Evolutionary conservation across 2,888 invertebrate species (phyloP), one percentile per base, ranked within the genome.

Genomic region (Tipula helvola): DNA sequence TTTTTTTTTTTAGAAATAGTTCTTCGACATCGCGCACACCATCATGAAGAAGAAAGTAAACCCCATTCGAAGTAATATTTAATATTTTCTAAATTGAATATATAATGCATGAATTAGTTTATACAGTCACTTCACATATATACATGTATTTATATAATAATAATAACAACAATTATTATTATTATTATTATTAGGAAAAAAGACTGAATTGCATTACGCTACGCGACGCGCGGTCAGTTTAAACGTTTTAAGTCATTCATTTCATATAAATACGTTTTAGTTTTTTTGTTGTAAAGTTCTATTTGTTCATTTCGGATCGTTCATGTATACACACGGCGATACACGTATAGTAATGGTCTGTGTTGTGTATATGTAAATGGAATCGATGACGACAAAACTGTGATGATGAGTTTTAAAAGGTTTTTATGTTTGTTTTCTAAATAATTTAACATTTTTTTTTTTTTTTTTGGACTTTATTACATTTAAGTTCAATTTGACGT

Each of bases 11-110:
- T 28, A 71, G 10, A 71, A 71, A 28, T 28, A 71, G 71, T 71
- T 71, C 71, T 28, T 71, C 71, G 71, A 71, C 71, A 71, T 71
- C 71, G 52, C 52, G 71, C 71, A 28, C 28, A 28, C 28, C 28
- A 71, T 28, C 28, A 71, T 28, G 71, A 71, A 71, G 71, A 71
- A 71, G 71, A 71, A 71, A 71, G 71, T 71, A 71, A 71, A 71
- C 71, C 28, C 28, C 71, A 28, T 28, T 71, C 12, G 71, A 71
- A 71, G 71, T 4, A 52, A 71, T 28, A 28, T 28, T 28, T 28
- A 57, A 71, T 71, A 71, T 71, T 71, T 71, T 71, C 71, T 71
- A 71, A 71, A 71, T 71, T 71, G 71, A 71, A 71, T 71, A 71
- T 71, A 71, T 71, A 71, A 71, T 71, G 71, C 28, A 71, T 71